phyloP scores from a whole-genome alignment of 1,140 invertebrate genomes.

The Meloidogyne floridensis region DNA sequence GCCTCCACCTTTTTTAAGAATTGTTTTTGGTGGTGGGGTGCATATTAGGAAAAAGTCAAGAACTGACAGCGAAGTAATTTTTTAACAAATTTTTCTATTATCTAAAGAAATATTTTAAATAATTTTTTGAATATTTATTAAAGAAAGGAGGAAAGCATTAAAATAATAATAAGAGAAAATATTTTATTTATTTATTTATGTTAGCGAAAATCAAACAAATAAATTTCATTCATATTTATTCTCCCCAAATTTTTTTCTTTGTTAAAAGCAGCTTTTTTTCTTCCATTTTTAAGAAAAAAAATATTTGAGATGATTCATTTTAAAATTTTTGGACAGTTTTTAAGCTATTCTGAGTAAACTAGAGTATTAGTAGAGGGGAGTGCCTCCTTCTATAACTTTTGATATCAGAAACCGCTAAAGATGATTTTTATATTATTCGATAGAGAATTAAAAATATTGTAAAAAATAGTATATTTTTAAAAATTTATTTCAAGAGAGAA shows the following conservation, averaged over 20 bases:
- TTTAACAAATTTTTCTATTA: neutral
- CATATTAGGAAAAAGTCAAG: constrained; percentile 43
- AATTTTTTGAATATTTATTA: neutral
- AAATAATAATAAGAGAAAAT: neutral
- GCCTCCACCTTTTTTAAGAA: neutral
- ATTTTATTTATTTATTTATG: neutral
- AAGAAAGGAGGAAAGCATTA: neutral
- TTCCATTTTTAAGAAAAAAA: neutral
- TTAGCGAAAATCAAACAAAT: neutral
- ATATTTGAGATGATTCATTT: neutral
- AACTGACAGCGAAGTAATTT: constrained; percentile 25
- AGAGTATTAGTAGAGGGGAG: neutral
- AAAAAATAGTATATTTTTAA: neutral
- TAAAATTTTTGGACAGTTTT: neutral
- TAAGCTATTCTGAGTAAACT: neutral
- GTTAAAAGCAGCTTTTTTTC: neutral
- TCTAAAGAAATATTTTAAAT: neutral
- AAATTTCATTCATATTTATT: constrained; percentile 7
- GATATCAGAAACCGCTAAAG: no score
- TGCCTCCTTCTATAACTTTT: no score
- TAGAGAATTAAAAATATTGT: neutral
- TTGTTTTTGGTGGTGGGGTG: neutral
- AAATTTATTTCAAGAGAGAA: neutral
- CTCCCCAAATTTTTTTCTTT: neutral
- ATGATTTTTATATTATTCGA: neutral